Evolutionary conservation across 2,113 vertebrate genomes (phyloP).

Genomic region (Pangasianodon hypophthalmus): DNA sequence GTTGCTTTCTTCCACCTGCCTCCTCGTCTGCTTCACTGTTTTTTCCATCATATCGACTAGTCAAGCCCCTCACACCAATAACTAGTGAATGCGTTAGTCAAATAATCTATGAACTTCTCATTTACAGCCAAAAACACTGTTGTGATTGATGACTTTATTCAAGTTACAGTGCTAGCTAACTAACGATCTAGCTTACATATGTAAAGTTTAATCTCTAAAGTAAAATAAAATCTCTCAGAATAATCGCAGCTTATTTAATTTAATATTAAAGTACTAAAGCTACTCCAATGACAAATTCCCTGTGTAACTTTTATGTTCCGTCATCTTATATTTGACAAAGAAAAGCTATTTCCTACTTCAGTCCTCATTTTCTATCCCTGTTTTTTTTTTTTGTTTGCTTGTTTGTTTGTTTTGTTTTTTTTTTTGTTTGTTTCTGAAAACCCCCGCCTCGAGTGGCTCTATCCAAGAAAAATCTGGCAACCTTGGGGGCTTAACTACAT

Average conservation of each 20-base stretch:
- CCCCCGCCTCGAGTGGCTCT: background rate
- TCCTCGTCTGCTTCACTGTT: background rate
- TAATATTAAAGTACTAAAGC: background rate
- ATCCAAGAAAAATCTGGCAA: background rate
- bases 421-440: background rate
- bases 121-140: background rate
- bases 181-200: background rate
- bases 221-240: background rate
- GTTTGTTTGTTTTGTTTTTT: background rate
- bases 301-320: background rate
- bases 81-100: background rate
- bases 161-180: background rate
- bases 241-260: background rate
- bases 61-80: background rate
- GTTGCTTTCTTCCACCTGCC: background rate
- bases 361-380: background rate
- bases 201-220: background rate
- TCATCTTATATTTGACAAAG: background rate
- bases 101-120: background rate
- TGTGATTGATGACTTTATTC: background rate
- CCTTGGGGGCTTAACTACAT: background rate
- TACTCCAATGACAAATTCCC: background rate
- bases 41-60: background rate
- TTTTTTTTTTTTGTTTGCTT: background rate
- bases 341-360: background rate